phyloP scores from a whole-genome alignment of 1,140 invertebrate genomes.

The Prorops nasuta region DNA sequence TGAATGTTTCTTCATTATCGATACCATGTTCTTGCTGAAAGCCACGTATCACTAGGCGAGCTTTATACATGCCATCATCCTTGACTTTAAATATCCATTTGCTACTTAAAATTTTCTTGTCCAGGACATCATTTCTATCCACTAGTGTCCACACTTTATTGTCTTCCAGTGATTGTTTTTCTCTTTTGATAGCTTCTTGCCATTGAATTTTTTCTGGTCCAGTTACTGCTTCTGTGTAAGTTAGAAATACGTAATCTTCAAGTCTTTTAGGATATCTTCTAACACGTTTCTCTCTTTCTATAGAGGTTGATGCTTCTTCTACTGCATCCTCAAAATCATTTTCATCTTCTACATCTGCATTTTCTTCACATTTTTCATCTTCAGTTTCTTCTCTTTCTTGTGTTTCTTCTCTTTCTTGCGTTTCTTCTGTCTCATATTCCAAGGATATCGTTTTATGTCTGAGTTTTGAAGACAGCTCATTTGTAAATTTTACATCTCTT shows the following conservation, averaged over 20 bases:
- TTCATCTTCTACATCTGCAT: background rate
- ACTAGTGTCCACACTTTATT: background rate
- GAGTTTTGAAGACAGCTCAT: background rate
- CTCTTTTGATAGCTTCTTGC: background rate
- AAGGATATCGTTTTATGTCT: background rate
- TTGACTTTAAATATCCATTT: background rate
- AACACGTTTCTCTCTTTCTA: background rate
- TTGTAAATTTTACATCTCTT: background rate
- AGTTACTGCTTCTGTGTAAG: background rate
- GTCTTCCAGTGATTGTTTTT: background rate
- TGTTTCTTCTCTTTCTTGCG: background rate
- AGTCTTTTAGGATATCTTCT: background rate
- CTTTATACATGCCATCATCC: background rate
- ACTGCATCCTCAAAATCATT: background rate
- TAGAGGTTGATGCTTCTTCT: background rate
- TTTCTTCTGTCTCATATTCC: background rate
- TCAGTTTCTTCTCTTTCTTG: background rate
- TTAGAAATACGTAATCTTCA: background rate
- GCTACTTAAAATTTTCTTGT: background rate
- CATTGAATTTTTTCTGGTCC: background rate
- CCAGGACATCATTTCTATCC: background rate
- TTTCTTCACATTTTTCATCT: background rate
- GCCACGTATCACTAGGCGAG: background rate
- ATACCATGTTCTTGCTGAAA: background rate
- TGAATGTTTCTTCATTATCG: background rate